These are phyloP conservation scores for Phyllotreta striolata DNA, from an alignment of 2,888 invertebrate genomes.

Conservation along the genomic window DNA sequence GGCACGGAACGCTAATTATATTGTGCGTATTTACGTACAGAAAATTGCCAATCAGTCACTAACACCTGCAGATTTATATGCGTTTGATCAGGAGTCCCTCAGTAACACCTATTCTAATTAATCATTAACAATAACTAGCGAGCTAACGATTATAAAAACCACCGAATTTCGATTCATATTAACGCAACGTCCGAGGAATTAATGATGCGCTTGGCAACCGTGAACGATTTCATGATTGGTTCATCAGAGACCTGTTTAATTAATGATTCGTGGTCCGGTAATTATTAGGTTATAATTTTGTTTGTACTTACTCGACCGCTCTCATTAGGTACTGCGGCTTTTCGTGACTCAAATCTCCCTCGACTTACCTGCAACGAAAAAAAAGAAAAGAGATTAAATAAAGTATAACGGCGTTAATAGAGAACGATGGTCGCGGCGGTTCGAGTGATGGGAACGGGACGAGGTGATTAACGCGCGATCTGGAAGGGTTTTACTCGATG, in stretches of 20 bases:
- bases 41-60: no score
- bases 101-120: no score
- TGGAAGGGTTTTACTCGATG: slow-evolving; percentile 9
- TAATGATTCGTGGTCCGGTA: slow-evolving; percentile 19
- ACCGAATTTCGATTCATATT: neutral
- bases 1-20: no score
- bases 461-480: slow-evolving; percentile 16
- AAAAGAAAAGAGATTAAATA: neutral
- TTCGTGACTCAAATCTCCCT: slow-evolving; percentile 28
- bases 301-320: slow-evolving; percentile 25
- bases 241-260: slow-evolving; percentile 23
- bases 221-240: slow-evolving; percentile 21
- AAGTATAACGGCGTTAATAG: slow-evolving; percentile 6
- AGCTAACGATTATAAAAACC: no score
- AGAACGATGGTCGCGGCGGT: slow-evolving; percentile 16
- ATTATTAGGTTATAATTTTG: slow-evolving; percentile 28
- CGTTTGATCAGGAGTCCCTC: no score
- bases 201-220: slow-evolving; percentile 24
- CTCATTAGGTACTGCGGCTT: slow-evolving; percentile 20
- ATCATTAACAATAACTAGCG: no score
- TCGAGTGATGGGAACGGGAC: slow-evolving; percentile 15
- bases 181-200: slow-evolving; percentile 15
- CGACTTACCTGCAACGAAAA: slow-evolving; percentile 26
- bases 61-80: no score
- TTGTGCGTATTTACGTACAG: no score